Evolutionary conservation across 2,797 vertebrate species (phyloP).

Genomic region (Tauraco hartlaubi): DNA sequence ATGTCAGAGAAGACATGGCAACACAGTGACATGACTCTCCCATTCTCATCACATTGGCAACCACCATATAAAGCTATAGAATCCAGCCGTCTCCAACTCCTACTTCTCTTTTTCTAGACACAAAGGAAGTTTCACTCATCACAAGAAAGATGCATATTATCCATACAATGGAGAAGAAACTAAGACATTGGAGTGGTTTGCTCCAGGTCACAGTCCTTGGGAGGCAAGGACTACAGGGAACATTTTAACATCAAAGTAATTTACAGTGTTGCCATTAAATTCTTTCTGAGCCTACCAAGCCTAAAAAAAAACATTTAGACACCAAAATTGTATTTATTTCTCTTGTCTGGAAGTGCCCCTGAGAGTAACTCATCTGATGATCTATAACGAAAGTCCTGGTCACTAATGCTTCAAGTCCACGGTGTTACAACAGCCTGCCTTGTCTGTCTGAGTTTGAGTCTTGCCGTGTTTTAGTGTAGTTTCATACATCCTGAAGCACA

Average conservation of each 20-base stretch:
- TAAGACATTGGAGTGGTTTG: neutral
- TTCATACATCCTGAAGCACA: neutral
- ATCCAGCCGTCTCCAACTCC: neutral
- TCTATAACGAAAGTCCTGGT: neutral
- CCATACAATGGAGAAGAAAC: neutral
- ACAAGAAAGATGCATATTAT: neutral
- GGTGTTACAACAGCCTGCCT: neutral
- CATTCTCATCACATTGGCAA: neutral
- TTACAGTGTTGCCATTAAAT: neutral
- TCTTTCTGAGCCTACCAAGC: neutral
- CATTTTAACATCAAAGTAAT: neutral
- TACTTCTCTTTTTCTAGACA: neutral
- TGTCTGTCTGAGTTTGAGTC: neutral
- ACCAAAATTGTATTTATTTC: conserved; percentile 6
- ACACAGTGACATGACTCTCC: neutral
- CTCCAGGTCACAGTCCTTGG: neutral
- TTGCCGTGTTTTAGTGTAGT: neutral
- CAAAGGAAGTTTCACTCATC: neutral
- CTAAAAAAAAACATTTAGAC: neutral
- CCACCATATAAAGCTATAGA: neutral
- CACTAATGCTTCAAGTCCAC: neutral
- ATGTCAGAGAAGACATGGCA: neutral
- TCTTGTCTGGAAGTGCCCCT: neutral
- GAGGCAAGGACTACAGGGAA: neutral
- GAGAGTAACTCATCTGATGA: neutral